phyloP scores from a whole-genome alignment of 37 sponge, comb jelly and placozoan species.

The Hormiphora californensis region DNA sequence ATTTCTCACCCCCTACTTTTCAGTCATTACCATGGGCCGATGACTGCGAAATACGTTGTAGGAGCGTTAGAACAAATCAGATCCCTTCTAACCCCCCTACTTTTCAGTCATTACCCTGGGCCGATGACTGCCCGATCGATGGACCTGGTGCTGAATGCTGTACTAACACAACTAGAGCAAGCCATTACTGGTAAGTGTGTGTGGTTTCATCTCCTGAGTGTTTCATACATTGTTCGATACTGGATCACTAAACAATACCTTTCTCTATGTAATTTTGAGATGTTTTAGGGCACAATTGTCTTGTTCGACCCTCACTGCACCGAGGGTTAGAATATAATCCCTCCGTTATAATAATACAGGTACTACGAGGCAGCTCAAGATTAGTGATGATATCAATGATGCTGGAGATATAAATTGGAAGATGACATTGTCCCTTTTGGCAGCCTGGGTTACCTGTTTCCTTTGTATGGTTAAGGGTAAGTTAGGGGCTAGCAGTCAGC shows the following conservation, averaged over 20 bases:
- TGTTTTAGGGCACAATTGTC: too few species aligned
- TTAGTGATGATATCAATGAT: conserved; percentile 58
- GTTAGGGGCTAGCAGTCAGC: too few species aligned
- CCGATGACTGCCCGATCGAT: background rate
- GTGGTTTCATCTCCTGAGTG: too few species aligned
- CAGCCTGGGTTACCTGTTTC: conserved; percentile 80
- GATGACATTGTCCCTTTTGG: conserved; percentile 65
- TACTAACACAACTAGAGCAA: background rate
- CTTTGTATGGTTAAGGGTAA: conserved; percentile 78
- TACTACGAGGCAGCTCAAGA: conserved; percentile 14
- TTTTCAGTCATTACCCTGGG: conserved; percentile 4
- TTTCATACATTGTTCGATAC: too few species aligned
- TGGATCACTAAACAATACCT: too few species aligned
- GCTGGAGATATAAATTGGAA: conserved; percentile 82
- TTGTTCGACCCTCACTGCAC: too few species aligned
- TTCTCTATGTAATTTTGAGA: too few species aligned
- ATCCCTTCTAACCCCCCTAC: background rate
- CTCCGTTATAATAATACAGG: background rate
- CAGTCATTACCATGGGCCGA: conserved; percentile 9
- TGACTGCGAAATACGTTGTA: too few species aligned
- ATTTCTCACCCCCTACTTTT: too few species aligned
- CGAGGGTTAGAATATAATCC: too few species aligned
- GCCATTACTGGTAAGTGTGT: background rate
- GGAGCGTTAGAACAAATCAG: background rate
- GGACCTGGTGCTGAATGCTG: background rate